A percentile compares a stretch with the other conserved stretches of the same genome.
These are phyloP conservation scores for Lumbricus terrestris DNA, from an alignment of 2,888 invertebrate species.

Conservation along the genomic window DNA sequence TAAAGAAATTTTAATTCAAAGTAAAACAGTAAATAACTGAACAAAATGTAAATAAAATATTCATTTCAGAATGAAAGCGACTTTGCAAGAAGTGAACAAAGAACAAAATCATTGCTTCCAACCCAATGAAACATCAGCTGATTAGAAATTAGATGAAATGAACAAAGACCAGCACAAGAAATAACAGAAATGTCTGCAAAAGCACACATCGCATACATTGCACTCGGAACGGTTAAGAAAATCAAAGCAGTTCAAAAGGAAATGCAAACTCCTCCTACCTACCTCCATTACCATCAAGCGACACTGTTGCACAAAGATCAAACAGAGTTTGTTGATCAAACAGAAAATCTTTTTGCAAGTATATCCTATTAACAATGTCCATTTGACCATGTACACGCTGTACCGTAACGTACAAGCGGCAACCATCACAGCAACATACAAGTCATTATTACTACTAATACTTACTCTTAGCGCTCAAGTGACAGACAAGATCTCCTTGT, in stretches of 20 bases:
- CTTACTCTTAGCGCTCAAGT: no score
- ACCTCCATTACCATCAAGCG: neutral
- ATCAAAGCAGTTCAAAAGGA: neutral
- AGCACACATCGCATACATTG: neutral
- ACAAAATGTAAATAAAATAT: neutral
- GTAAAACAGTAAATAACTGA: neutral
- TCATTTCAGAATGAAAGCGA: neutral
- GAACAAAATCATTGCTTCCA: neutral
- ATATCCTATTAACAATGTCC: neutral
- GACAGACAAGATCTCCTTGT: no score
- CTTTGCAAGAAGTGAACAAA: neutral
- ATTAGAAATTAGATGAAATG: neutral
- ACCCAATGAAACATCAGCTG: neutral
- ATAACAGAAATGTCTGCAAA: neutral
- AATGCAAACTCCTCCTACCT: neutral
- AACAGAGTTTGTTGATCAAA: slow-evolving; percentile 3
- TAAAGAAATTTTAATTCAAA: neutral
- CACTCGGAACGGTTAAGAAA: neutral
- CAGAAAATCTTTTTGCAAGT: neutral
- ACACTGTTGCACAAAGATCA: neutral
- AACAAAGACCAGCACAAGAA: neutral
- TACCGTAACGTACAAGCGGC: neutral
- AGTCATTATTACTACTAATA: no score
- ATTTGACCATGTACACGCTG: neutral
- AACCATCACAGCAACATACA: neutral